Base-by-base conservation (phyloP, 2,113 vertebrate genomes). In the Misgurnus anguillicaudatus region DNA sequence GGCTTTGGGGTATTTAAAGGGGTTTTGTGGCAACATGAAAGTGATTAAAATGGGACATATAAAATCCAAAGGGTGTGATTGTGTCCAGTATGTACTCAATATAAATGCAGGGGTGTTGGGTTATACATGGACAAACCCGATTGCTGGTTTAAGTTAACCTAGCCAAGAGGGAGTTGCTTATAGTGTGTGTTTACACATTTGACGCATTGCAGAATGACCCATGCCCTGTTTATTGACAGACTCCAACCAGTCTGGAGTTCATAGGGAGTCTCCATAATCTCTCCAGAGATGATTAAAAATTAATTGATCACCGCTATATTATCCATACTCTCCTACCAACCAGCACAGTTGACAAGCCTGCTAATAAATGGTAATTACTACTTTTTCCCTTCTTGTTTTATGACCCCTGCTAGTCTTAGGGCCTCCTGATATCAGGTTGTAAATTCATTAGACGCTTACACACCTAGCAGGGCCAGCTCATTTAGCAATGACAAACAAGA, bases 181-280 rank as follows among this genome's bases (percentile, higher is more conserved):
- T 57, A 17, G 39, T 8, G 1, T 66, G 79, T 75, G 74, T 51
- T 75, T 71, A 77, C 66, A 60, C 81, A 76, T 85, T 87, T 69
- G 79, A 80, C 85, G 82, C 89, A 86, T 87, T 88, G 88, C 84
- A 64, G 71, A 82, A 64, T 83, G 86, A 86, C 86, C 86, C 84
- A 84, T 84, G 84, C 90, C 91, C 88, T 92, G 89, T 90, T 88
- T 91, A 92, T 93, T 92, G 92, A 94, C 91, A 90, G 91, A 92
- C 92, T 93, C 91, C 92, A 90, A 90, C 87, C 91, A 89, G 92
- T 92, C 92, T 93, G 91, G 89, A 92, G 92, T 93, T 91, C 89
- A 93, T 91, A 62, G 64, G 84, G 79, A 87, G 86, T 87, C 87
- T 79, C 66, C 48, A 86, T 91, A 91, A 94, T 93, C 91, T 87